Evolutionary conservation across 2,888 invertebrate genomes (phyloP).

Genomic region (Polia nebulosa): DNA sequence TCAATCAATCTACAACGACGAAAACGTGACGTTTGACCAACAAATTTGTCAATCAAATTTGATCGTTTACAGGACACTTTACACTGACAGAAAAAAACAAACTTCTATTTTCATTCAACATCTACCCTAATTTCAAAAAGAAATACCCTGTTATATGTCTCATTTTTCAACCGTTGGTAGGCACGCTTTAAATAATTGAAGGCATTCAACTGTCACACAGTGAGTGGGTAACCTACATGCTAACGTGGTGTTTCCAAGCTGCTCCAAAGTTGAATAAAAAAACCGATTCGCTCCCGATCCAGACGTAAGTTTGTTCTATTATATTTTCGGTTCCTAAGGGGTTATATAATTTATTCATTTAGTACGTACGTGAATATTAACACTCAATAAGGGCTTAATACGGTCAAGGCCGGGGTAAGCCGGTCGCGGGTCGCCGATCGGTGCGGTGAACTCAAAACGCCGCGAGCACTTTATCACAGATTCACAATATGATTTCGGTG

Average conservation of each 20-base stretch:
- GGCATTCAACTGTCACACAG: not conserved
- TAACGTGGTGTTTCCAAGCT: not conserved
- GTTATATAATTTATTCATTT: constrained; percentile 3
- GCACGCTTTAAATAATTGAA: not conserved
- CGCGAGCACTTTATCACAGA: constrained; percentile 40
- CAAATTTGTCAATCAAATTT: no score
- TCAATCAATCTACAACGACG: no score
- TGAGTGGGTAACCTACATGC: not conserved
- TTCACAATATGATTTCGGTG: constrained; percentile 69
- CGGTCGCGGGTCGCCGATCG: constrained; percentile 31
- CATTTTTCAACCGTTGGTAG: not conserved
- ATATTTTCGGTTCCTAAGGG: not conserved
- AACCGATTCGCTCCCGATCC: not conserved
- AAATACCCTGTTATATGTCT: not conserved
- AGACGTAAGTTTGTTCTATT: not conserved
- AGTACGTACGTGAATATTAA: constrained; percentile 12
- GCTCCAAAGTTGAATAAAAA: not conserved
- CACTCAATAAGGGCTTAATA: constrained; percentile 48
- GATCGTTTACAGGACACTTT: no score
- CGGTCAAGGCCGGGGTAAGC: constrained; percentile 66
- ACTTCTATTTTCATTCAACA: not conserved
- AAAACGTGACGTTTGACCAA: no score
- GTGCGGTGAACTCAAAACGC: constrained; percentile 40
- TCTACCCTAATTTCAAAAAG: constrained; percentile 2
- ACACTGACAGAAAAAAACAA: not conserved